Evolutionary conservation across 2,797 vertebrate genomes (phyloP).

Genomic region (Sebastes matsubarae): DNA sequence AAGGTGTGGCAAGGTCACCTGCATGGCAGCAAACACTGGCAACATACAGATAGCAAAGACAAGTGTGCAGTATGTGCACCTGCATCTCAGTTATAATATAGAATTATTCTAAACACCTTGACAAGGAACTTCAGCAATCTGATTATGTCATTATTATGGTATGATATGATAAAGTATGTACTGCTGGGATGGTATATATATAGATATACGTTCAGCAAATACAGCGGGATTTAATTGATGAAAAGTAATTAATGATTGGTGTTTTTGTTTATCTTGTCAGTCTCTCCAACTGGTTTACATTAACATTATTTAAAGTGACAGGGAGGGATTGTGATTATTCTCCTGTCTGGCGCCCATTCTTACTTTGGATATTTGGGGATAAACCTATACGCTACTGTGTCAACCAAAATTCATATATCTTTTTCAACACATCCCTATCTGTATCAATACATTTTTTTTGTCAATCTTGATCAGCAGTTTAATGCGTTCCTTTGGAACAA

Average conservation of each 20-base stretch:
- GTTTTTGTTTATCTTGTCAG: background rate
- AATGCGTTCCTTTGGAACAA: background rate
- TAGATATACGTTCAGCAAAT: background rate
- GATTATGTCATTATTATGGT: background rate
- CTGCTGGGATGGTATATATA: too few relatives aligned
- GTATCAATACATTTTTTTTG: background rate
- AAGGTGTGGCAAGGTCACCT: constrained; percentile 54
- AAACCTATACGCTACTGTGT: background rate
- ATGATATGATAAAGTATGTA: background rate
- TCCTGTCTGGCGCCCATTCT: background rate
- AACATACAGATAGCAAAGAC: constrained; percentile 1
- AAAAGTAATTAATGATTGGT: background rate
- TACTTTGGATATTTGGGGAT: background rate
- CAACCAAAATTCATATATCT: background rate
- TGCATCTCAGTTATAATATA: background rate
- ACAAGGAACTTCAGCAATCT: background rate
- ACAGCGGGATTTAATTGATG: background rate
- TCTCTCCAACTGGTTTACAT: background rate
- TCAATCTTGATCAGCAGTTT: background rate
- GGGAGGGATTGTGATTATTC: background rate
- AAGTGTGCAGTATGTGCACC: background rate
- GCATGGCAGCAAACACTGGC: constrained; percentile 5
- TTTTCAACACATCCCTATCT: background rate
- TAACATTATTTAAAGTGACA: background rate
- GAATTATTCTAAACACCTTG: background rate